A percentile compares a stretch with the other conserved stretches of the same genome.
These are phyloP conservation scores for Copsychus sechellarum DNA, from an alignment of 2,113 vertebrate species.

Conservation along the genomic window DNA sequence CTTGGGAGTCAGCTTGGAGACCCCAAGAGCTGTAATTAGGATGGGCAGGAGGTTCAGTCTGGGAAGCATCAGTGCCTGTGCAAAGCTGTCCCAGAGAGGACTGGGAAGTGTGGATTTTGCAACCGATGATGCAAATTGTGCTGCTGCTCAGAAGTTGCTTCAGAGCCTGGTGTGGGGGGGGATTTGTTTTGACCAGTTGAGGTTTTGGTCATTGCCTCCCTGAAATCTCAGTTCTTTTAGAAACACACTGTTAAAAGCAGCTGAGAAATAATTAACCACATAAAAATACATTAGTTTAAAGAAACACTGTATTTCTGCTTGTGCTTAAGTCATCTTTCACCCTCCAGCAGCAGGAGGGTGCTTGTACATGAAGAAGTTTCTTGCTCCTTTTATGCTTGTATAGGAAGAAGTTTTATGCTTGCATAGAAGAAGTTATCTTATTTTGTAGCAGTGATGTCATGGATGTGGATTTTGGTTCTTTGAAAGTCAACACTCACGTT, in stretches of 20 bases:
- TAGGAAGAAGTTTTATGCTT: not conserved
- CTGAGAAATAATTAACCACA: not conserved
- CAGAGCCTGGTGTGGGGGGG: not conserved
- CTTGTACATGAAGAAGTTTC: too few relatives aligned
- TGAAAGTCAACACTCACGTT: not conserved
- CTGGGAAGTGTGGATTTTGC: slow-evolving; percentile 4
- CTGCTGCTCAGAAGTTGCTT: not conserved
- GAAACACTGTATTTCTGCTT: not conserved
- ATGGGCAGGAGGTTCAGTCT: slow-evolving; percentile 10
- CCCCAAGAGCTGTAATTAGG: slow-evolving; percentile 29
- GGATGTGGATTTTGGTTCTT: not conserved
- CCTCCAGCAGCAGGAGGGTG: not conserved
- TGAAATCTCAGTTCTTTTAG: not conserved
- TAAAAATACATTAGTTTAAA: not conserved
- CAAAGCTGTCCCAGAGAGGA: not conserved
- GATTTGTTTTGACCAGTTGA: not conserved
- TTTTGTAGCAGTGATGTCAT: not conserved
- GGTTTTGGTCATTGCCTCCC: not conserved
- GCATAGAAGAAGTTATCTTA: not conserved
- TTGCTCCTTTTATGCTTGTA: not conserved
- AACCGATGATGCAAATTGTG: not conserved
- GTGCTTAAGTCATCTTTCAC: not conserved
- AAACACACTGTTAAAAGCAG: not conserved
- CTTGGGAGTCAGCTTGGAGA: slow-evolving; percentile 41
- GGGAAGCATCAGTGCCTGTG: slow-evolving; percentile 23